Percentiles rank a stretch among this genome's conserved stretches.
These are phyloP conservation scores for Bombylius major DNA, from an alignment of 2,888 invertebrate species.

Conservation along the genomic window DNA sequence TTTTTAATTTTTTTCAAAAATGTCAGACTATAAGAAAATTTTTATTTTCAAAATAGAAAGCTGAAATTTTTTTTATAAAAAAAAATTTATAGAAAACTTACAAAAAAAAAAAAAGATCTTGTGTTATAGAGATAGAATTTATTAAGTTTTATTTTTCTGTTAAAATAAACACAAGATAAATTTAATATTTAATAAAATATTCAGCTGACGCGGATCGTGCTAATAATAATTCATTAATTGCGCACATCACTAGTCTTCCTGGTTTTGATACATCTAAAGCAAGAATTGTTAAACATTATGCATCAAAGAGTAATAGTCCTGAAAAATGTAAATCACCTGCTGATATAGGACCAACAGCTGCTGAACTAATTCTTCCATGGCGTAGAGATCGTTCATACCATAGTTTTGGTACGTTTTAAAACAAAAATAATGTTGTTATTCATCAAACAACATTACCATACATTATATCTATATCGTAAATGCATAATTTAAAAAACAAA, in stretches of 20 bases:
- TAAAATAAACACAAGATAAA: too few species aligned
- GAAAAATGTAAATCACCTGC: conserved; percentile 34
- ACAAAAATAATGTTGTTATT: conserved; percentile 3
- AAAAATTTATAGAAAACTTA: too few species aligned
- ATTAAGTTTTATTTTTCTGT: too few species aligned
- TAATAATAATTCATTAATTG: conserved; percentile 56
- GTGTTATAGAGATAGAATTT: too few species aligned
- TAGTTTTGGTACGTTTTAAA: conserved; percentile 50
- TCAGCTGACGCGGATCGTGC: conserved; percentile 39
- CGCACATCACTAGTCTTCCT: conserved; percentile 54
- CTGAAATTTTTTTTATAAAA: too few species aligned
- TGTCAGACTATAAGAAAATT: too few species aligned
- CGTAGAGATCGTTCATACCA: conserved; percentile 61
- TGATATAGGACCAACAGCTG: conserved; percentile 56
- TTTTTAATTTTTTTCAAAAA: too few species aligned
- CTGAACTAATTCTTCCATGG: conserved; percentile 78
- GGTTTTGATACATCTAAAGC: conserved; percentile 57
- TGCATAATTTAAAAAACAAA: background rate
- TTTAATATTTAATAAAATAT: background rate
- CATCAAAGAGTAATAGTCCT: conserved; percentile 23
- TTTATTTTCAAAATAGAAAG: too few species aligned
- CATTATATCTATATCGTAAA: conserved; percentile 6
- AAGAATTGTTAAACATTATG: conserved; percentile 54
- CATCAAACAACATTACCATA: conserved; percentile 7
- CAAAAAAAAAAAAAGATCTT: too few species aligned